These are phyloP conservation scores for Tribolium castaneum DNA, from an alignment of 1,140 invertebrate genomes.

Conservation along the genomic window DNA sequence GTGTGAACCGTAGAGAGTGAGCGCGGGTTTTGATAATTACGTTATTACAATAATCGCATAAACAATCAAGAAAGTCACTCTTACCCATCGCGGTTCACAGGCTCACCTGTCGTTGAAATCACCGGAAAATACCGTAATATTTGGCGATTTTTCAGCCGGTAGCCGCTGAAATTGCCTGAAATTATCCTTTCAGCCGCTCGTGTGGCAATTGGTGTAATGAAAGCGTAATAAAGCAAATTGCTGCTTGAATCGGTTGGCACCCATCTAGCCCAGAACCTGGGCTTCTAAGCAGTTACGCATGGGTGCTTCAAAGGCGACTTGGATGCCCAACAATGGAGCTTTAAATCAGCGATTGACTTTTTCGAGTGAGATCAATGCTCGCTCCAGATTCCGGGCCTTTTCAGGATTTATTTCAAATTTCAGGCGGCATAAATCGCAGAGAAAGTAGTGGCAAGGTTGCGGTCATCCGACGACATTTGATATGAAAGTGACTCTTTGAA, in stretches of 20 bases:
- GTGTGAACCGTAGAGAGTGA: neutral
- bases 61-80: slow-evolving; percentile 26
- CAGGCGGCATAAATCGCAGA: slow-evolving; percentile 18
- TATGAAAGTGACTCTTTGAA: slow-evolving; percentile 42
- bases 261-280: slow-evolving; percentile 3
- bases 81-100: neutral
- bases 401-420: neutral
- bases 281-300: slow-evolving; percentile 13
- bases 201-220: neutral
- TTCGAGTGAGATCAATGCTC: neutral
- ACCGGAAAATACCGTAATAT: no score
- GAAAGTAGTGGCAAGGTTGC: slow-evolving; percentile 42
- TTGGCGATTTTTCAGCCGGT: neutral
- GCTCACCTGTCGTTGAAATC: no score
- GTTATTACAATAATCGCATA: slow-evolving; percentile 20
- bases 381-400: slow-evolving; percentile 2
- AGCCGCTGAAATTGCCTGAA: neutral
- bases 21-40: slow-evolving; percentile 17
- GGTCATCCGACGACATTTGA: slow-evolving; percentile 42
- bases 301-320: neutral
- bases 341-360: slow-evolving; percentile 5
- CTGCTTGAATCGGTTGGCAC: neutral
- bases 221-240: neutral
- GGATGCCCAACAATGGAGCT: slow-evolving; percentile 6
- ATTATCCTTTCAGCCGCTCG: neutral